Conservation (phyloP, 2,113 vertebrate species). For the Anoplopoma fimbria region DNA sequence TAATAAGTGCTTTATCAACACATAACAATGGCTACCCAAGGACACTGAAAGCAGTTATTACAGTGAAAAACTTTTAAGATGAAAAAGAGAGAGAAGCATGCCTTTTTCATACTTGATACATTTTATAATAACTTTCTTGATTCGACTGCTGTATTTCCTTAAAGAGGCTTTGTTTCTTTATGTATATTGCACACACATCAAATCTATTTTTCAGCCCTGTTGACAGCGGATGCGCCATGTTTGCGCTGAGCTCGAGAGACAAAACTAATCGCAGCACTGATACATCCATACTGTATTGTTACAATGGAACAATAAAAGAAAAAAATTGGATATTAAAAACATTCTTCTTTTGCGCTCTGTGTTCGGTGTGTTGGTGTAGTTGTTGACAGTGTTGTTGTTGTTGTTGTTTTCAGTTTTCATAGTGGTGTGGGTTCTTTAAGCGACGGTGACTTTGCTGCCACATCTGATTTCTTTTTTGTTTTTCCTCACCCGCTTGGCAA, state of each 20-base stretch:
- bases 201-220: conserved; percentile 83
- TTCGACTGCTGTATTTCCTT: conserved; percentile 78
- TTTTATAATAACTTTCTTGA: conserved; percentile 82
- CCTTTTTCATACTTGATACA: conserved; percentile 84
- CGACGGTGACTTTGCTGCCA: conserved; percentile 84
- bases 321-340: conserved; percentile 78
- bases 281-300: conserved; percentile 79
- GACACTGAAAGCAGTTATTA: conserved; percentile 59
- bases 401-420: conserved; percentile 80
- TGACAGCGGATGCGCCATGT: conserved; percentile 76
- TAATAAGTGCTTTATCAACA: conserved; percentile 78
- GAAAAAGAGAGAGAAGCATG: conserved; percentile 76
- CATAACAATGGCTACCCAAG: conserved; percentile 71
- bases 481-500: conserved; percentile 96
- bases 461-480: conserved; percentile 84
- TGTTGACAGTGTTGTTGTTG: conserved; percentile 52
- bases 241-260: conserved; percentile 73
- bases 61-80: conserved; percentile 44
- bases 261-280: conserved; percentile 72
- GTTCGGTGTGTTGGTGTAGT: conserved; percentile 72
- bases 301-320: conserved; percentile 81
- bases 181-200: conserved; percentile 80
- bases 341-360: conserved; percentile 72
- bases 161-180: conserved; percentile 85
- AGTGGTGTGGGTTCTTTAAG: conserved; percentile 81